Evolutionary conservation across 2,888 invertebrate species (phyloP).

Genomic region (Protodeltote pygarga): DNA sequence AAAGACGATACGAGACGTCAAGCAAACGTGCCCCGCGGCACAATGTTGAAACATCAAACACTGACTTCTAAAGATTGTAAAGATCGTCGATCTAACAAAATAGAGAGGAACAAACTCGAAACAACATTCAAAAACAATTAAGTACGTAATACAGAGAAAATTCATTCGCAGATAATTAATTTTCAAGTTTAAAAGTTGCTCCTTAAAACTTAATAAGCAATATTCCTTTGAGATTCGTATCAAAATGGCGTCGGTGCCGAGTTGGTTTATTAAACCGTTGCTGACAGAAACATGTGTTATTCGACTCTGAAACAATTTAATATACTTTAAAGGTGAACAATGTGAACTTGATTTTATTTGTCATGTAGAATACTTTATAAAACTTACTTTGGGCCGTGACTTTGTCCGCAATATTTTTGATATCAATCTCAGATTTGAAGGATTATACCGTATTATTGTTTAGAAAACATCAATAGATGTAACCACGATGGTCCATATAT

Average conservation of each 20-base stretch:
- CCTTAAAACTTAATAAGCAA: slow-evolving; percentile 42
- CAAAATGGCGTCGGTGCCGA: slow-evolving; percentile 8
- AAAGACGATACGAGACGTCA: slow-evolving; percentile 17
- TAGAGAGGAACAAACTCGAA: slow-evolving; percentile 45
- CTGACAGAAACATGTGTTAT: background rate
- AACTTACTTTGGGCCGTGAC: too few species aligned
- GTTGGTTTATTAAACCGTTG: too few species aligned
- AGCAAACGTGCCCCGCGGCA: slow-evolving; percentile 18
- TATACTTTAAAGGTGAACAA: background rate
- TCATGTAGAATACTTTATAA: too few species aligned
- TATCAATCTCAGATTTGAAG: too few species aligned
- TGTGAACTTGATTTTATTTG: too few species aligned
- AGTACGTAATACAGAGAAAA: slow-evolving; percentile 49
- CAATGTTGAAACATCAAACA: slow-evolving; percentile 45
- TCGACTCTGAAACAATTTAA: background rate
- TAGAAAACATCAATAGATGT: background rate
- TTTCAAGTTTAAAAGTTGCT: slow-evolving; percentile 48
- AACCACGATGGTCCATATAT: background rate
- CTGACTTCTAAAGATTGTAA: slow-evolving; percentile 6
- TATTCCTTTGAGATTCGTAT: slow-evolving; percentile 37
- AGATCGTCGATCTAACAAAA: slow-evolving; percentile 36
- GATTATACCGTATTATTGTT: background rate
- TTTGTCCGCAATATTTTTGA: too few species aligned
- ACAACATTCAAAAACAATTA: slow-evolving; percentile 50
- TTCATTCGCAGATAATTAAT: slow-evolving; percentile 53